Conservation (phyloP, 2,797 vertebrate genomes). For the Xyrichtys novacula region DNA sequence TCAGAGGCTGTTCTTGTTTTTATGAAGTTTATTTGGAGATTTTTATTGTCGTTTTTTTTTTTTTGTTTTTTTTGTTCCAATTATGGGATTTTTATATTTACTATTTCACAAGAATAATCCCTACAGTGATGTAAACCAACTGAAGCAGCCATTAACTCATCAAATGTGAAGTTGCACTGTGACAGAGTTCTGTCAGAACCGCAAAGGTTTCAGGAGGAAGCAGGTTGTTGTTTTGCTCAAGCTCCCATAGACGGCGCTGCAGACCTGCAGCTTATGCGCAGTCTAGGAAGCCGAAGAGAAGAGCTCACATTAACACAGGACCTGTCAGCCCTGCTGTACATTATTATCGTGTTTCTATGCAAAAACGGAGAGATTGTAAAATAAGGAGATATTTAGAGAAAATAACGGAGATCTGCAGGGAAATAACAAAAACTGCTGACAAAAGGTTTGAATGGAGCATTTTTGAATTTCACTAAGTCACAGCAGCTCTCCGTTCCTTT, state of each 20-base stretch:
- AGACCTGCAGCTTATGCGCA: constrained; percentile 53
- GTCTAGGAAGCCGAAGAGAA: not conserved
- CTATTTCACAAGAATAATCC: not conserved
- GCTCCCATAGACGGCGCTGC: constrained; percentile 79
- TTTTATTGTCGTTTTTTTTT: not conserved
- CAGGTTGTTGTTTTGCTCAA: constrained; percentile 14
- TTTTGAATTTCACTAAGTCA: not conserved
- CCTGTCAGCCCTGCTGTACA: constrained; percentile 23
- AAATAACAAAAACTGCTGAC: no score
- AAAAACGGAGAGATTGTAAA: not conserved
- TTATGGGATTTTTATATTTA: not conserved
- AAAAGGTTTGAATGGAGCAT: no score
- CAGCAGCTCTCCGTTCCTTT: not conserved
- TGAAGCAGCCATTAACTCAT: not conserved
- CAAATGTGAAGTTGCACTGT: not conserved
- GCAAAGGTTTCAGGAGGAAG: not conserved
- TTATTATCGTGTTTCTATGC: not conserved
- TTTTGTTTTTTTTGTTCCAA: not conserved
- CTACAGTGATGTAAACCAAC: not conserved
- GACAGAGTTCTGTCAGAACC: constrained; percentile 14
- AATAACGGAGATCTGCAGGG: no score
- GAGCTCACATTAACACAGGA: constrained; percentile 16
- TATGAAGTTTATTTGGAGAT: not conserved
- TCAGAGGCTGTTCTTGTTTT: no score
- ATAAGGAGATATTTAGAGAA: not conserved